Evolutionary conservation across 2,888 invertebrate genomes (phyloP), one percentile per base, ranked within the genome.

Genomic region (Ophion obscuratus): DNA sequence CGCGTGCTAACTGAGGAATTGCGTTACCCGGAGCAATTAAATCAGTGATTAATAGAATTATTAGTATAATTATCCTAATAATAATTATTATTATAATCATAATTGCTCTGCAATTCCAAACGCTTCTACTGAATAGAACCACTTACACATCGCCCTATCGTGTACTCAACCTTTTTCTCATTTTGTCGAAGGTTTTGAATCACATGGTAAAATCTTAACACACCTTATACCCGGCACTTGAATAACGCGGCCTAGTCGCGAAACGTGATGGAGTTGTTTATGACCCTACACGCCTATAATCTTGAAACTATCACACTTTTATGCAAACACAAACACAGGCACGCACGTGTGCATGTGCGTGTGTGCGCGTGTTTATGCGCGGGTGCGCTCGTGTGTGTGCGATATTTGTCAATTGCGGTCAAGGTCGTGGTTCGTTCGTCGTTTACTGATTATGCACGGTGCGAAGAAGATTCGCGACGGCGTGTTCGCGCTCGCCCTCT

Each of bases 201-300:
- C 77, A 59, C 36, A 20, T n/a, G 57, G 76, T 47, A 66, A 31
- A 64, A 14, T 70, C 62, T 47, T 20, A 9, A 73, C n/a, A 36
- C 57, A 57, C 36, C 64, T 27, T 9, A 44, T 5, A 24, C 17
- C 17, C 36, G n/a, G 20, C 27, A 73, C 66, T 73, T 40, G 70
- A 71, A 64, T 79, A 71, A 66, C 73, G 61, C 24, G 81, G 81
- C 75, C 78, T 79, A 85, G 81, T 85, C 85, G 68, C 78, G 78
- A 85, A 85, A 85, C 85, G 85, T 85, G 85, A 85, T 82, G 78
- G 75, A 80, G 82, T 85, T 85, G 79, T 85, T 85, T 85, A 83
- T 80, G 76, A 82, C 61, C 67, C 76, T 59, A 76, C 61, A 73
- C 76, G 76, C 75, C 61, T 73, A 67, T 83, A 83, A 85, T 79